Base-by-base conservation (phyloP, 2,797 vertebrate genomes). In the Crocodylus rhombifer region DNA sequence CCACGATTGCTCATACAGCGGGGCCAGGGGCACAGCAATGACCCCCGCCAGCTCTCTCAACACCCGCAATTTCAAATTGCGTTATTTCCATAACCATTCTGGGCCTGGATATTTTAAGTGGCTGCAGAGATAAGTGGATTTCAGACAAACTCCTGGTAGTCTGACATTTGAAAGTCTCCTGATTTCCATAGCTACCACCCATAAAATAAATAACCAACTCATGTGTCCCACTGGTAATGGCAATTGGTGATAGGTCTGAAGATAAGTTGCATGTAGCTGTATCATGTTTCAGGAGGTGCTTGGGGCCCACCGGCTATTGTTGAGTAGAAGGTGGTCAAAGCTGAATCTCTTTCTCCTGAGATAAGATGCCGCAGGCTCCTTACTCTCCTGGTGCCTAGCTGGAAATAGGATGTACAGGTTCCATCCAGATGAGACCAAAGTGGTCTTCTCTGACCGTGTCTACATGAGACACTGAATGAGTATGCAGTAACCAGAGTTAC, bases 41-140 rank as follows among this genome's bases (percentile, higher is more conserved):
- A n/a, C n/a, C n/a, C n/a, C n/a, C n/a, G n/a, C n/a, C n/a, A n/a
- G n/a, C n/a, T n/a, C n/a, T n/a, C n/a, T n/a, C n/a, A n/a, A n/a
- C n/a, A n/a, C n/a, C n/a, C n/a, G n/a, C n/a, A n/a, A n/a, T n/a
- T n/a, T 95, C 93, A 92, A 95, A 95, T 95, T 92, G 93, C 12
- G 92, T 96, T 96, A 97, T 96, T 95, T 97, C 92, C 86, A 79
- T 86, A 92, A 89, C 96, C 90, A 94, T 91, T 89, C 94, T 5
- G 94, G 33, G 86, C 93, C 96, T 69, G 94, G 91, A 94, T 90
- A 83, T 91, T 87, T 93, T 91, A 92, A 95, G 93, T 95, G 95
- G 92, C 96, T 92, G 88, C 36, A 63, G 92, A 96, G 96, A 97
- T 96, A 96, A 97, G 95, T 96, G 96, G 95, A 96, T 96, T 94